Conservation (phyloP, 92 coral and sea anemone genomes). For the Porites evermanni region DNA sequence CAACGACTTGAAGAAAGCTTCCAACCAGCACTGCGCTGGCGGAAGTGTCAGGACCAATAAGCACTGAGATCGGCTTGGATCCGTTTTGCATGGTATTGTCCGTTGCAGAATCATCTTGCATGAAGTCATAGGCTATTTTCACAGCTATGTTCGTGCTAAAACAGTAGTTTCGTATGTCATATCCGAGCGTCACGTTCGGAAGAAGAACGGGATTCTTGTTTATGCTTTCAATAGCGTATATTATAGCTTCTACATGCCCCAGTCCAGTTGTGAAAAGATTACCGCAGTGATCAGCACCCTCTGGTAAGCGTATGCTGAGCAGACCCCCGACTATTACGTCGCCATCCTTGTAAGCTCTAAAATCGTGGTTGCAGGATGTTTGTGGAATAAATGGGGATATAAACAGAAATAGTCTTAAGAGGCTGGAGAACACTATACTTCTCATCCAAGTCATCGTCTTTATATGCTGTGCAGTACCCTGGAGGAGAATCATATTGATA, state of each 20-base stretch:
- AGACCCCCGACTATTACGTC: conserved; percentile 81
- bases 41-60: conserved; percentile 3
- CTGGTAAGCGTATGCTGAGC: conserved; percentile 50
- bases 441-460: too few species aligned
- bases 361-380: too few species aligned
- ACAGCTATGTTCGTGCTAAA: not conserved
- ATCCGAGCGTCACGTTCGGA: conserved; percentile 80
- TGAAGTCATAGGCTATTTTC: not conserved
- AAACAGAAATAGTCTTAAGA: too few species aligned
- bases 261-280: conserved; percentile 66
- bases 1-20: not conserved
- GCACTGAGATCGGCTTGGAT: not conserved
- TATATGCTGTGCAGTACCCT: too few species aligned
- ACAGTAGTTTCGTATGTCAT: conserved; percentile 15
- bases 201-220: conserved; percentile 66
- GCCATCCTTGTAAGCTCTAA: too few species aligned
- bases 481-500: too few species aligned
- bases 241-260: conserved; percentile 85
- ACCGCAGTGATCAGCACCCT: conserved; percentile 57
- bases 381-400: too few species aligned
- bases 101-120: not conserved
- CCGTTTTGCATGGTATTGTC: not conserved
- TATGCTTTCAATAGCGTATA: conserved; percentile 74
- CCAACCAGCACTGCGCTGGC: conserved; percentile 1
- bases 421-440: too few species aligned